A percentile compares a stretch with the other conserved stretches of the same genome.
These are phyloP conservation scores for Pseudanteris insignis DNA, from an alignment of 2,888 invertebrate species.

Conservation along the genomic window DNA sequence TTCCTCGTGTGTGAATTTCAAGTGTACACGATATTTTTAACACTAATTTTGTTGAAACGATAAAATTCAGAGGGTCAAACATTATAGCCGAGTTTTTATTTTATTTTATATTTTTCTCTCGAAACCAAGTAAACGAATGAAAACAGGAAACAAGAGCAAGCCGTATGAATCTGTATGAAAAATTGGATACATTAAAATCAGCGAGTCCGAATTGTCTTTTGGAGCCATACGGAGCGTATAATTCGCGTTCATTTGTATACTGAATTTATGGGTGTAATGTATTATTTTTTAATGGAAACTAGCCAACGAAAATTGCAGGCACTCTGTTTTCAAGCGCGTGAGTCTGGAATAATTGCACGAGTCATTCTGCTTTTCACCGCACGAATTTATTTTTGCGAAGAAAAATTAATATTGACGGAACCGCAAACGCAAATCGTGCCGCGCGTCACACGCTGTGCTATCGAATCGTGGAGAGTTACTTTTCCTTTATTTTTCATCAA, in stretches of 20 bases:
- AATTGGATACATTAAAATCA: neutral
- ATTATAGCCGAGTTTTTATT: too few species aligned
- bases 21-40: too few species aligned
- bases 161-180: too few species aligned
- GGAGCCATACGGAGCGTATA: slow-evolving; percentile 2
- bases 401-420: slow-evolving; percentile 28
- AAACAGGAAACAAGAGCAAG: too few species aligned
- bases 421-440: slow-evolving; percentile 11
- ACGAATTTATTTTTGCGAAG: slow-evolving; percentile 10
- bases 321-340: slow-evolving; percentile 4
- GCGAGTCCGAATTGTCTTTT: neutral
- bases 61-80: neutral
- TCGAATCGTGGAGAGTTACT: too few species aligned
- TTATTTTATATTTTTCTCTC: too few species aligned
- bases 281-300: slow-evolving; percentile 25
- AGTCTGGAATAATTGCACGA: slow-evolving; percentile 18
- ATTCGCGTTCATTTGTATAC: slow-evolving; percentile 12
- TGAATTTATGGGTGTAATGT: slow-evolving; percentile 7
- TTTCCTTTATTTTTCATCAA: too few species aligned
- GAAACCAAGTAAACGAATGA: too few species aligned
- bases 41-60: too few species aligned
- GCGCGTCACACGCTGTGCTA: too few species aligned
- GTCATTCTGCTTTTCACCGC: slow-evolving; percentile 8
- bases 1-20: too few species aligned
- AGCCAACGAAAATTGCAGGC: slow-evolving; percentile 1